Evolutionary conservation across 2,888 invertebrate genomes (phyloP).

Genomic region (Sinopyrophorus schimmeli): DNA sequence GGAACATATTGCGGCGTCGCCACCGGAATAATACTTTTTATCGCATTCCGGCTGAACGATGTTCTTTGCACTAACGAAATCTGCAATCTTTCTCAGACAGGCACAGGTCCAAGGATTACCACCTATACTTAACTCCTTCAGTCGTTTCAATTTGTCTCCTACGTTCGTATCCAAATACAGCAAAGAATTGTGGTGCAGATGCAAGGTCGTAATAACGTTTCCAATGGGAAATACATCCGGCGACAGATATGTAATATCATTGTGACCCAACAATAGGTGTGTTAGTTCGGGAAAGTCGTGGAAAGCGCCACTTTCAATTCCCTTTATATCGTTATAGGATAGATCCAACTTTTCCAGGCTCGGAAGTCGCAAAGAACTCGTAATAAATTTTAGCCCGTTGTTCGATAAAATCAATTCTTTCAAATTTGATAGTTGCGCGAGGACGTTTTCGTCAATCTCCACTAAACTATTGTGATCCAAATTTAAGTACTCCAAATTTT

Average conservation of each 20-base stretch:
- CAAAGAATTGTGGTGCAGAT: constrained; percentile 19
- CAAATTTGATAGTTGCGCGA: constrained; percentile 21
- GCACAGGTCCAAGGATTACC: constrained; percentile 34
- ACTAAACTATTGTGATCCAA: constrained; percentile 23
- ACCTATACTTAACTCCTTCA: constrained; percentile 26
- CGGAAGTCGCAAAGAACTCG: constrained; percentile 8
- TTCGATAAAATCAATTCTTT: constrained; percentile 28
- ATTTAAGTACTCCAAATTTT: constrained; percentile 27
- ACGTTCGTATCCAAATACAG: constrained; percentile 6
- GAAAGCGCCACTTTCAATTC: constrained; percentile 19
- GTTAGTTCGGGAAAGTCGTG: constrained; percentile 17
- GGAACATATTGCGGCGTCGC: constrained; percentile 16
- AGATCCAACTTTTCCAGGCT: constrained; percentile 28
- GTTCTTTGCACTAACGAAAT: constrained; percentile 2
- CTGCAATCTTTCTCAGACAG: constrained; percentile 21
- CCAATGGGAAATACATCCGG: constrained; percentile 7
- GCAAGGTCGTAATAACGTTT: constrained; percentile 3
- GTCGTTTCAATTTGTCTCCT: constrained; percentile 6
- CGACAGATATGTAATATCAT: constrained; percentile 22
- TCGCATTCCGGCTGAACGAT: constrained; percentile 23
- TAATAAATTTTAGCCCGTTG: constrained; percentile 21
- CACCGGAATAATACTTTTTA: constrained; percentile 10
- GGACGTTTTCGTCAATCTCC: constrained; percentile 15
- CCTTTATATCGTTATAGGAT: constrained; percentile 26
- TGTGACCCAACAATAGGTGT: constrained; percentile 22